phyloP scores from a whole-genome alignment of 1,140 invertebrate genomes.

The Ooceraea biroi region DNA sequence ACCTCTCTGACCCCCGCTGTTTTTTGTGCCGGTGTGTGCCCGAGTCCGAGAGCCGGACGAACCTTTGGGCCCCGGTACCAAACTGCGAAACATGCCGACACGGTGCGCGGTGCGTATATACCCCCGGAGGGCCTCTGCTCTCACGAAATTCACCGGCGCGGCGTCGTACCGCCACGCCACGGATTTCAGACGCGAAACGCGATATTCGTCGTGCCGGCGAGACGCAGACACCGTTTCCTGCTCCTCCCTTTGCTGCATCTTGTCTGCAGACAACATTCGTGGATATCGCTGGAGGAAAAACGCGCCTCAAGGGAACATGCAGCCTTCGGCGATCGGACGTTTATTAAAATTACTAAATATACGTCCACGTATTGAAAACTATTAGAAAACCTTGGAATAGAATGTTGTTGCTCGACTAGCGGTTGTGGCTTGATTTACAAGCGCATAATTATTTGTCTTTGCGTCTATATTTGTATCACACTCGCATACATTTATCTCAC shows the following conservation, averaged over 20 bases:
- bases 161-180: constrained; percentile 14
- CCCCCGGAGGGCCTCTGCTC: constrained; percentile 45
- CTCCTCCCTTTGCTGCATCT: no score
- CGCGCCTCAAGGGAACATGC: no score
- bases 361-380: no score
- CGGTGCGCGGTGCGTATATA: constrained; percentile 49
- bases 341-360: background rate
- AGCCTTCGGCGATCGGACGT: background rate
- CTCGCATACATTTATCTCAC: background rate
- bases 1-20: constrained; percentile 76
- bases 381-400: no score
- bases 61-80: constrained; percentile 70
- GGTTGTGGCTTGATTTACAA: no score
- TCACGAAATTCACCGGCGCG: constrained; percentile 65
- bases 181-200: constrained; percentile 68
- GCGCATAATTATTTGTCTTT: background rate
- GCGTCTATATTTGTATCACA: no score
- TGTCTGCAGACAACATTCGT: background rate
- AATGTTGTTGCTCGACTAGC: no score
- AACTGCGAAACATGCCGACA: constrained; percentile 78
- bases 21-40: constrained; percentile 72
- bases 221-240: constrained; percentile 35
- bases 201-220: constrained; percentile 66
- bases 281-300: background rate
- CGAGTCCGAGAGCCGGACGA: constrained; percentile 64